phyloP scores from a whole-genome alignment of 2,113 vertebrate species.

The Perognathus longimembris region DNA sequence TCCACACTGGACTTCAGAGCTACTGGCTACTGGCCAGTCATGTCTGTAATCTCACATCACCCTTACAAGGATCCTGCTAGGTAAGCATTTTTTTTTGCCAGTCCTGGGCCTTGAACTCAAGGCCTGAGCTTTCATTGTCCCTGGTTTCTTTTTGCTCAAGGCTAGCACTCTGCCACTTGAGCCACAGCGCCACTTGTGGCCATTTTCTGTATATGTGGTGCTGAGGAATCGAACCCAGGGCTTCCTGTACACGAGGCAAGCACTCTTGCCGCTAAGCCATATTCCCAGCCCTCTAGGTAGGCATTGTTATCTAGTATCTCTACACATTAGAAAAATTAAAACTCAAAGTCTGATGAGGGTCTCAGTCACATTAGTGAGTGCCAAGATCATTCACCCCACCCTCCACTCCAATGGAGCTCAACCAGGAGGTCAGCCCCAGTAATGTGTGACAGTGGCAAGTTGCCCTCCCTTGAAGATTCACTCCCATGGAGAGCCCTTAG shows the following conservation, averaged over 20 bases:
- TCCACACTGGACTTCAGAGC: fast-evolving
- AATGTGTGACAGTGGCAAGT: background rate
- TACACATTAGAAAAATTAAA: background rate
- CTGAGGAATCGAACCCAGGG: no score
- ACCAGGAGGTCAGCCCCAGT: background rate
- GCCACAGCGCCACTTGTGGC: no score
- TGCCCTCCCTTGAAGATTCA: background rate
- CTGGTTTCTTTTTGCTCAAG: no score
- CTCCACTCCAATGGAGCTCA: background rate
- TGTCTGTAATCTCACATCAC: fast-evolving
- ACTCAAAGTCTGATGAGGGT: background rate
- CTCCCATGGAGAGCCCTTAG: background rate
- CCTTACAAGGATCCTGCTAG: background rate
- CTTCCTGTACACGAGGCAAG: no score
- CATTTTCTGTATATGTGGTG: no score
- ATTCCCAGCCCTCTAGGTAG: no score
- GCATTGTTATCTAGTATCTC: background rate
- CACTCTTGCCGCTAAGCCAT: no score
- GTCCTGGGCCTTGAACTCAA: no score
- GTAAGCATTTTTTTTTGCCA: no score
- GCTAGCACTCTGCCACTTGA: no score
- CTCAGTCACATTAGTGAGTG: background rate
- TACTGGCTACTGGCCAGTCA: background rate
- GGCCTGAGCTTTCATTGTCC: no score
- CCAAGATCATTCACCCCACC: background rate